Conservation (phyloP, 1,140 invertebrate species). For the Myzus persicae region DNA sequence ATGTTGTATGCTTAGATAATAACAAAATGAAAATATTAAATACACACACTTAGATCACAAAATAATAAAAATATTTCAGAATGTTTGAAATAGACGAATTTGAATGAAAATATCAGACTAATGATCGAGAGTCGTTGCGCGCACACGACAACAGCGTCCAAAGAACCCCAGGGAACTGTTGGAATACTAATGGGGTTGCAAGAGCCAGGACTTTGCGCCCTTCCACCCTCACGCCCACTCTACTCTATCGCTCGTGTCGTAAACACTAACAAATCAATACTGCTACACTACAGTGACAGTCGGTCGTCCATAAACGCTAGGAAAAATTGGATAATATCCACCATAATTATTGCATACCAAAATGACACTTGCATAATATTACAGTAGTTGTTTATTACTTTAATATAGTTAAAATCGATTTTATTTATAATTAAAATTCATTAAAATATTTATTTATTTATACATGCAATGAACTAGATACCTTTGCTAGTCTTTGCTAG, state of each 20-base stretch:
- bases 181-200: conserved; percentile 57
- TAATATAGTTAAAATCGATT: not conserved
- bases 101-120: not conserved
- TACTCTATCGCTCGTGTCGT: conserved; percentile 38
- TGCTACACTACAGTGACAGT: conserved; percentile 49
- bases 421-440: not conserved
- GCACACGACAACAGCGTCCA: conserved; percentile 35
- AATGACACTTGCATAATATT: conserved; percentile 13
- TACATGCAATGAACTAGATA: not conserved
- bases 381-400: not conserved
- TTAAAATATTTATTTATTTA: not conserved
- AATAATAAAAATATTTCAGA: not conserved
- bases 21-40: not conserved
- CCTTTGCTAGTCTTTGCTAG: no score
- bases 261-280: conserved; percentile 59
- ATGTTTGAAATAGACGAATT: not conserved
- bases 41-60: not conserved
- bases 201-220: conserved; percentile 44
- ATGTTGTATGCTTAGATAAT: not conserved
- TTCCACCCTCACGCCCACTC: conserved; percentile 27
- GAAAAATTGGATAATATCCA: conserved; percentile 37
- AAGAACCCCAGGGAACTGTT: conserved; percentile 57
- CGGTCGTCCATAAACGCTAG: conserved; percentile 20
- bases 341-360: conserved; percentile 1
- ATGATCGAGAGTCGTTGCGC: not conserved